These are phyloP conservation scores for Agriotes lineatus DNA, from an alignment of 2,888 invertebrate genomes.

Conservation along the genomic window DNA sequence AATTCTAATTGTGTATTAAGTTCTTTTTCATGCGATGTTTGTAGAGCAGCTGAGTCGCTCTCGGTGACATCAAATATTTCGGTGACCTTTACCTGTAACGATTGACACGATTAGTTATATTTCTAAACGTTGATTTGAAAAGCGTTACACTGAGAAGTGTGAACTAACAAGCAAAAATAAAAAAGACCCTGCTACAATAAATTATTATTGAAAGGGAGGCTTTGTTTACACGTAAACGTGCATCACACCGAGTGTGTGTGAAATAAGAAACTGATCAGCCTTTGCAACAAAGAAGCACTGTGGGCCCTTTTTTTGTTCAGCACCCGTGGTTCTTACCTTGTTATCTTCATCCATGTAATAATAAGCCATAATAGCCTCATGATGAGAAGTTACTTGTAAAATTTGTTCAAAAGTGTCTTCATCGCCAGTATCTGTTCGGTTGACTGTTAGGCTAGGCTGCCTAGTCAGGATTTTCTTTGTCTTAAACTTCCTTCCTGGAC, in stretches of 20 bases:
- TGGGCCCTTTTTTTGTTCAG: no score
- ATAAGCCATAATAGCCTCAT: slow-evolving; percentile 91
- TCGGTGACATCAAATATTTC: slow-evolving; percentile 92
- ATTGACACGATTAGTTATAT: no score
- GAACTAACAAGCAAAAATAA: neutral
- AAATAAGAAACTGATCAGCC: no score
- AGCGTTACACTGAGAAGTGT: no score
- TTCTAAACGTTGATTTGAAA: no score
- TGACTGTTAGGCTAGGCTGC: slow-evolving; percentile 62
- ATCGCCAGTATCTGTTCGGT: slow-evolving; percentile 59
- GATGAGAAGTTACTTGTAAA: slow-evolving; percentile 82
- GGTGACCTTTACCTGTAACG: slow-evolving; percentile 82
- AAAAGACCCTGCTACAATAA: no score
- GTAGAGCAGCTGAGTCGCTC: slow-evolving; percentile 75
- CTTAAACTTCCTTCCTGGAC: slow-evolving; percentile 58
- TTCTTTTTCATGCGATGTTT: slow-evolving; percentile 73
- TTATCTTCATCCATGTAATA: slow-evolving; percentile 92
- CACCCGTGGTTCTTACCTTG: no score
- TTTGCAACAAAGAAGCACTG: no score
- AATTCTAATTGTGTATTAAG: slow-evolving; percentile 75
- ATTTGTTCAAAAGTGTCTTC: slow-evolving; percentile 80
- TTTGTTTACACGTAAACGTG: no score
- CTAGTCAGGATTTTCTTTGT: slow-evolving; percentile 61
- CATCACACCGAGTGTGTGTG: no score
- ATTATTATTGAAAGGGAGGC: no score